Evolutionary conservation across 2,797 vertebrate species (phyloP).

Genomic region (Graptemys geographica): DNA sequence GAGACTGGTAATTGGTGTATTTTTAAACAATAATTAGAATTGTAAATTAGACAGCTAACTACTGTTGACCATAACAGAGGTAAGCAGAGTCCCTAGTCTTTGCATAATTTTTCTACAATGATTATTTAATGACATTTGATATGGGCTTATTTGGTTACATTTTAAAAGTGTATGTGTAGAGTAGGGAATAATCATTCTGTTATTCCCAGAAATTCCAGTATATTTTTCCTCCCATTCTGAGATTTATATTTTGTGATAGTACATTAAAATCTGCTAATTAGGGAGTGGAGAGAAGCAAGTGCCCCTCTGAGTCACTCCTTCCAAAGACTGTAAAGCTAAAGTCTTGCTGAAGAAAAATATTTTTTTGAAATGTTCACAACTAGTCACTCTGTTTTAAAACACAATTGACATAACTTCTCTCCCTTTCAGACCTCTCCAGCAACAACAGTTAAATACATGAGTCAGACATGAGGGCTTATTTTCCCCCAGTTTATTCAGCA

Average conservation of each 20-base stretch:
- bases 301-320: conserved; percentile 41
- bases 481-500: conserved; percentile 32
- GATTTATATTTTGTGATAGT: neutral
- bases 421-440: conserved; percentile 26
- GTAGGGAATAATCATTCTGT: neutral
- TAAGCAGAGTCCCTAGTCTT: neutral
- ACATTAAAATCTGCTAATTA: conserved; percentile 29
- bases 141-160: neutral
- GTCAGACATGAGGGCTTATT: conserved; percentile 31
- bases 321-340: conserved; percentile 27
- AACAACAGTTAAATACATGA: conserved; percentile 30
- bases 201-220: conserved; percentile 27
- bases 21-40: neutral
- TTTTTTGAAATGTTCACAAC: conserved; percentile 45
- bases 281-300: conserved; percentile 33
- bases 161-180: neutral
- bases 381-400: conserved; percentile 51
- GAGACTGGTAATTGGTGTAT: accelerated
- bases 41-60: neutral
- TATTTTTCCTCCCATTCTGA: conserved; percentile 36
- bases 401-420: conserved; percentile 19
- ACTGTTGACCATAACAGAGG: neutral
- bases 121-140: neutral
- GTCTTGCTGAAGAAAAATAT: neutral
- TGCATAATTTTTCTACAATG: accelerated